Evolutionary conservation across 2,113 vertebrate species (phyloP).

Genomic region (Kryptolebias marmoratus): DNA sequence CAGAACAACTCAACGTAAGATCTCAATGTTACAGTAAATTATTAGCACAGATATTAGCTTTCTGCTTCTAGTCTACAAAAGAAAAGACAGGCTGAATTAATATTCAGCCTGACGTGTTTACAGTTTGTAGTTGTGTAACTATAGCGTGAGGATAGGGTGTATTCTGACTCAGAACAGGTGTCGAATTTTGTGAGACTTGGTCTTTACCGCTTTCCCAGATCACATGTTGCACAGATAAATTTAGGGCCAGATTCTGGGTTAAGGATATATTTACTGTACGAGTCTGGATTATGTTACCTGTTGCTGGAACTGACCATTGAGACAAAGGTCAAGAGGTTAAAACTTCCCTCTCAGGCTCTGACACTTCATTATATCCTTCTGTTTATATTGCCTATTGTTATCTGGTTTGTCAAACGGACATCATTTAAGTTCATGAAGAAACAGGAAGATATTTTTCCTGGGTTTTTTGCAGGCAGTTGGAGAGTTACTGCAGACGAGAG

Average conservation of each 20-base stretch:
- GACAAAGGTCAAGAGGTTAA: slow-evolving; percentile 51
- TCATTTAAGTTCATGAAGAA: background rate
- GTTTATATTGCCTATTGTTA: background rate
- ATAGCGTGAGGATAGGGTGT: background rate
- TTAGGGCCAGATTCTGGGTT: slow-evolving; percentile 70
- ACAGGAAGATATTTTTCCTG: background rate
- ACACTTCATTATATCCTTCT: slow-evolving; percentile 32
- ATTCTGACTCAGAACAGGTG: slow-evolving; percentile 67
- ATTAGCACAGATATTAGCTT: background rate
- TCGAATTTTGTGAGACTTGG: slow-evolving; percentile 59
- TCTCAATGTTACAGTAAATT: background rate
- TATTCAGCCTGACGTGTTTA: slow-evolving; percentile 17
- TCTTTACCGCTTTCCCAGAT: slow-evolving; percentile 61
- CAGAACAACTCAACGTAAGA: slow-evolving; percentile 96
- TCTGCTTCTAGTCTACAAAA: background rate
- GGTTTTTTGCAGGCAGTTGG: slow-evolving; percentile 84
- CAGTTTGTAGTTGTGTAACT: slow-evolving; percentile 20
- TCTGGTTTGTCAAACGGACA: background rate
- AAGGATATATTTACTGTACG: slow-evolving; percentile 67
- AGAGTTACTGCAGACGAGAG: slow-evolving; percentile 92
- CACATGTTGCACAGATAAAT: slow-evolving; percentile 77
- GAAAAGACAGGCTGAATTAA: slow-evolving; percentile 23
- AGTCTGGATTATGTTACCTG: slow-evolving; percentile 63
- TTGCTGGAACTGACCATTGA: slow-evolving; percentile 42
- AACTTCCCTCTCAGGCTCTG: slow-evolving; percentile 13